Conservation (phyloP, 2,797 vertebrate species). For the Anguilla megastoma region DNA sequence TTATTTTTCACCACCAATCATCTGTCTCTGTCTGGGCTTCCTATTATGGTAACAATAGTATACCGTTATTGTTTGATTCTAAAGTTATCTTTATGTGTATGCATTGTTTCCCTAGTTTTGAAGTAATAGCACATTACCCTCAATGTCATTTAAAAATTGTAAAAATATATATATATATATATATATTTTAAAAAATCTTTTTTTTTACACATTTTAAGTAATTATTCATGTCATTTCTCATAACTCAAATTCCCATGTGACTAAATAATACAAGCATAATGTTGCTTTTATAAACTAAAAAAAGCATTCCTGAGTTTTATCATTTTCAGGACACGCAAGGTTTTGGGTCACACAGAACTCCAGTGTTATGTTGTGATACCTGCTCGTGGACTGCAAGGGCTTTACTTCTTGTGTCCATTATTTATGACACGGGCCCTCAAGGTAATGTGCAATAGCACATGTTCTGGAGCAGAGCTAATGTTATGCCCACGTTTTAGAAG, state of each 20-base stretch:
- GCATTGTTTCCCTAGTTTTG: neutral
- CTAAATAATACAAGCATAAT: neutral
- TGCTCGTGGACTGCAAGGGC: neutral
- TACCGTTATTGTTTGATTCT: neutral
- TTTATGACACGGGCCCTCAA: conserved; percentile 2
- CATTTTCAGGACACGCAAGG: neutral
- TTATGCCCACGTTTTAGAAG: neutral
- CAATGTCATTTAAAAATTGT: neutral
- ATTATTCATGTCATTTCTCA: neutral
- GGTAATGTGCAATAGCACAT: neutral
- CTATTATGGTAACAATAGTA: too few species aligned
- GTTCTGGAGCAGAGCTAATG: conserved; percentile 7
- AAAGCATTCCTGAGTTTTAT: neutral
- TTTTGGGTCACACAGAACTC: neutral
- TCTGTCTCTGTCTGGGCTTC: neutral
- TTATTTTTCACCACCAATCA: neutral
- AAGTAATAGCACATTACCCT: neutral
- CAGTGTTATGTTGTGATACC: neutral
- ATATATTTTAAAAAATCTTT: neutral
- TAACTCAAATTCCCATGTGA: neutral
- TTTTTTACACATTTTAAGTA: neutral
- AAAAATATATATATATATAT: neutral
- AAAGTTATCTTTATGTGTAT: neutral
- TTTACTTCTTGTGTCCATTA: neutral
- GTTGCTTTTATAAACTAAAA: neutral